phyloP scores from a whole-genome alignment of 2,113 vertebrate species.

The Perognathus longimembris region DNA sequence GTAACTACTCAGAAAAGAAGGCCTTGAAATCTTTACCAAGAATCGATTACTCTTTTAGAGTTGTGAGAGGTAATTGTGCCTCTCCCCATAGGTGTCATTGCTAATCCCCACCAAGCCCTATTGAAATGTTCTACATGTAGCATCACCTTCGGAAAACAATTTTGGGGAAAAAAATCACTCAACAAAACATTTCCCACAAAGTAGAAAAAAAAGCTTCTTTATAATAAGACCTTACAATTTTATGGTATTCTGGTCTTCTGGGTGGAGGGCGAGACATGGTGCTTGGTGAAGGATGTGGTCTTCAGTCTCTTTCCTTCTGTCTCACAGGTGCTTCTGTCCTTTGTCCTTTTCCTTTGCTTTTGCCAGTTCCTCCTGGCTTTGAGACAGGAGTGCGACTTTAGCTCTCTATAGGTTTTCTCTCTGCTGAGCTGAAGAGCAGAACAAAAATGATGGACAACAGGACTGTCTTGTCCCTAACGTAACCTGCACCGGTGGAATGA shows the following conservation, averaged over 20 bases:
- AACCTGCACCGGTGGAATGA: slow-evolving; percentile 62
- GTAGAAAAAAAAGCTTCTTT: neutral
- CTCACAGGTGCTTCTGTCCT: neutral
- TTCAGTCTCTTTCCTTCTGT: slow-evolving; percentile 57
- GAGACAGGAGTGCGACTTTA: slow-evolving; percentile 58
- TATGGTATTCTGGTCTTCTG: slow-evolving; percentile 86
- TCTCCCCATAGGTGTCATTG: neutral
- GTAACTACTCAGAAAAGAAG: slow-evolving; percentile 26
- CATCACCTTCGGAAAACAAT: slow-evolving; percentile 40
- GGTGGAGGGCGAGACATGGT: slow-evolving; percentile 86
- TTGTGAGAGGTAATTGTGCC: neutral
- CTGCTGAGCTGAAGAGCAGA: slow-evolving; percentile 64
- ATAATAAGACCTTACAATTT: slow-evolving; percentile 88
- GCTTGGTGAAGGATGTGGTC: neutral
- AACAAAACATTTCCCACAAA: slow-evolving; percentile 38
- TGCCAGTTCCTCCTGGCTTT: slow-evolving; percentile 52
- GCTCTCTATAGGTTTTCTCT: slow-evolving; percentile 69
- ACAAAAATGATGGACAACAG: slow-evolving; percentile 65
- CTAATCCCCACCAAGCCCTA: neutral
- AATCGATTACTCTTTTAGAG: neutral
- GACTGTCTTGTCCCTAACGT: neutral
- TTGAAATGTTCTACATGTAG: neutral
- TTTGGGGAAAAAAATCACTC: neutral
- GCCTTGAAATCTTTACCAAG: slow-evolving; percentile 17
- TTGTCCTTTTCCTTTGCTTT: slow-evolving; percentile 2